A percentile compares a stretch with the other conserved stretches of the same genome.
Evolutionary conservation across 2,113 vertebrate genomes (phyloP).

Genomic region (Microtus montanus): DNA sequence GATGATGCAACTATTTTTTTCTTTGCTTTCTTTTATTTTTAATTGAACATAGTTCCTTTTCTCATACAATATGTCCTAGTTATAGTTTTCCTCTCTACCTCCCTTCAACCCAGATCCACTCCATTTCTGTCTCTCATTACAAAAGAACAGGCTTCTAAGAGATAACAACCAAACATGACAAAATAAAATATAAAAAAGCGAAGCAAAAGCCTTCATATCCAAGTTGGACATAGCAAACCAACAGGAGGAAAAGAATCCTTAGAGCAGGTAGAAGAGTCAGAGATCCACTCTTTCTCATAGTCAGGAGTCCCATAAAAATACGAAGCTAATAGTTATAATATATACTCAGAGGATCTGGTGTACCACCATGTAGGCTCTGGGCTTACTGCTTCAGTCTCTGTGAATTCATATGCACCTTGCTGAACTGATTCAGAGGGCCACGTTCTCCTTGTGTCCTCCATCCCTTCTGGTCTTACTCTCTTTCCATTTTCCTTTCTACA

Average conservation of each 20-base stretch:
- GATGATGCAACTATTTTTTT: neutral
- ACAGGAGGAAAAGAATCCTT: neutral
- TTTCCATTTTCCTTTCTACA: neutral
- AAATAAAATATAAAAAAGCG: neutral
- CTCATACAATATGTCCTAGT: neutral
- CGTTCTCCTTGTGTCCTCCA: neutral
- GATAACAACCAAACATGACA: neutral
- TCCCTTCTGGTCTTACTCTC: neutral
- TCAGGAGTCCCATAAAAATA: neutral
- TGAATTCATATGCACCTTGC: neutral
- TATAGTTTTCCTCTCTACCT: neutral
- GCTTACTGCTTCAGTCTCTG: neutral
- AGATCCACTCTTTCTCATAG: neutral
- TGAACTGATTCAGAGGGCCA: too few species aligned
- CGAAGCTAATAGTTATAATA: neutral
- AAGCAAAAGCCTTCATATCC: neutral
- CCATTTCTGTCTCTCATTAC: neutral
- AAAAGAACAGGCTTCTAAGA: neutral
- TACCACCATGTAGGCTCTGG: too few species aligned
- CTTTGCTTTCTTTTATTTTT: neutral
- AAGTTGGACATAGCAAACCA: neutral
- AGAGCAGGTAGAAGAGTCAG: neutral
- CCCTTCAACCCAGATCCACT: fast-evolving
- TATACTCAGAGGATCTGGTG: neutral
- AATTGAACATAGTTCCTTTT: neutral